phyloP scores from a whole-genome alignment of 2,888 invertebrate species.

The Chaitophorus viminalis region DNA sequence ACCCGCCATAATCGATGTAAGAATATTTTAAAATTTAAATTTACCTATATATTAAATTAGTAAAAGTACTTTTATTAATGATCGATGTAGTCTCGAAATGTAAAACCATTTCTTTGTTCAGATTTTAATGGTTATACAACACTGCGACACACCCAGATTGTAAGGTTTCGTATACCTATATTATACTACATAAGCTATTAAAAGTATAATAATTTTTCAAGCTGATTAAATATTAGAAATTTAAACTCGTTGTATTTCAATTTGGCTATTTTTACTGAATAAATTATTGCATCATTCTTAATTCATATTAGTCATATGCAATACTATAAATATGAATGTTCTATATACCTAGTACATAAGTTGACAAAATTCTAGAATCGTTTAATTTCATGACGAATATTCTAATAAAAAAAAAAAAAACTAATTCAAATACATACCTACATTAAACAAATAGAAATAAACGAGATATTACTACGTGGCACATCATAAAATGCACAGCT shows the following conservation, averaged over 20 bases:
- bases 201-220: constrained; percentile 4
- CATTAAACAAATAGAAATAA: not conserved
- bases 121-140: constrained; percentile 34
- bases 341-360: not conserved
- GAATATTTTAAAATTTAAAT: not conserved
- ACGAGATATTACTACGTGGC: not conserved
- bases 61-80: constrained; percentile 1
- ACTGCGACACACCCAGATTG: constrained; percentile 23
- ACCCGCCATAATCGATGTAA: not conserved
- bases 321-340: not conserved
- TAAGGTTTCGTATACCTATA: not conserved
- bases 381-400: not conserved
- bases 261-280: not conserved
- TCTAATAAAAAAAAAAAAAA: too few species aligned
- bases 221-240: not conserved
- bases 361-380: not conserved
- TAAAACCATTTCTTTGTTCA: not conserved
- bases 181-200: not conserved
- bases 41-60: not conserved
- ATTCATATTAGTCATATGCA: not conserved
- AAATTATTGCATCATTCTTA: not conserved
- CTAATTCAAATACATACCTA: too few species aligned
- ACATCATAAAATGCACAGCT: not conserved
- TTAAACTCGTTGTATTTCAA: not conserved
- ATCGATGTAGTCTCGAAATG: constrained; percentile 7